Conservation (phyloP, 1,140 invertebrate genomes). For the Bombus confusus region DNA sequence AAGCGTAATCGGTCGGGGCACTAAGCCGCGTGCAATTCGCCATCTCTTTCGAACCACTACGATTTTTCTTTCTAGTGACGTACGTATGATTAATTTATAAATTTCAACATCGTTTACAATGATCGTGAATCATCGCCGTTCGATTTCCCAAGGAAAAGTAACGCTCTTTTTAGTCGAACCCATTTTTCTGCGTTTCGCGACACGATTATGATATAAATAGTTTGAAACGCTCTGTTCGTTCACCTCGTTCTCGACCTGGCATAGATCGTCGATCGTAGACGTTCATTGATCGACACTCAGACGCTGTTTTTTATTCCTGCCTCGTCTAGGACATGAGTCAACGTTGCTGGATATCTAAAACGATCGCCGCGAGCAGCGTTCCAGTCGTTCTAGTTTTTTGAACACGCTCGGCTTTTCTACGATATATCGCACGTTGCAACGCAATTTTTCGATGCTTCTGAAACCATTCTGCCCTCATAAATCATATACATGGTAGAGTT, state of each 20-base stretch:
- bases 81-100: neutral
- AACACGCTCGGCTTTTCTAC: neutral
- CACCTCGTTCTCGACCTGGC: slow-evolving; percentile 18
- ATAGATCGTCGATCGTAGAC: slow-evolving; percentile 33
- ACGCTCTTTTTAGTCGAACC: neutral
- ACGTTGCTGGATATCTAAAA: slow-evolving; percentile 30
- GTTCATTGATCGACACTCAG: slow-evolving; percentile 40
- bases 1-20: slow-evolving; percentile 30
- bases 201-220: neutral
- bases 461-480: neutral
- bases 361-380: slow-evolving; percentile 9
- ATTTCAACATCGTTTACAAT: neutral
- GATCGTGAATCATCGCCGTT: neutral
- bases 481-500: neutral
- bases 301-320: slow-evolving; percentile 17
- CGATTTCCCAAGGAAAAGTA: neutral
- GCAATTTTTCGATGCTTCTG: neutral
- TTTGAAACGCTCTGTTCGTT: slow-evolving; percentile 23
- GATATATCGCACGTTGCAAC: neutral
- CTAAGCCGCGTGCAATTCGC: neutral
- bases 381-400: neutral
- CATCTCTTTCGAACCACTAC: neutral
- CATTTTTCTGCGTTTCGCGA: neutral
- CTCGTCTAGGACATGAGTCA: slow-evolving; percentile 7
- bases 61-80: neutral